Conservation (phyloP, 2,888 invertebrate species). For the Stenolophus ochropezus region DNA sequence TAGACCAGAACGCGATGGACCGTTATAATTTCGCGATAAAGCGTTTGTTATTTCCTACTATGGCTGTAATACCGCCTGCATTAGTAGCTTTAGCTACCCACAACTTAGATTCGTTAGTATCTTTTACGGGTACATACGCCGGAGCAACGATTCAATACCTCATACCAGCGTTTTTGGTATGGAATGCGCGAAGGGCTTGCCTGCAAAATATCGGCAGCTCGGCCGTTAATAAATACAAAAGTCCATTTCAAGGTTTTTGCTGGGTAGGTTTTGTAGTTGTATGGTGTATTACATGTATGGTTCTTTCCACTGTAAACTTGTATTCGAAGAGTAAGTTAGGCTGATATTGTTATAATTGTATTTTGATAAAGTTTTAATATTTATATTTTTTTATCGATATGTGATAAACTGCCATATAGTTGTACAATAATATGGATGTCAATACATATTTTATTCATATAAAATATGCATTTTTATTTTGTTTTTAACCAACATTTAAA, state of each 20-base stretch:
- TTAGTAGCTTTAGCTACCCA: slow-evolving; percentile 88
- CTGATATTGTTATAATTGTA: slow-evolving; percentile 48
- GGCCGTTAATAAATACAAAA: slow-evolving; percentile 83
- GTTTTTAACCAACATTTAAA: too few species aligned
- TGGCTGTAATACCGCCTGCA: slow-evolving; percentile 90
- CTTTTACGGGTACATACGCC: slow-evolving; percentile 95
- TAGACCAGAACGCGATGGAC: slow-evolving; percentile 78
- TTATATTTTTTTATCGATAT: slow-evolving; percentile 58
- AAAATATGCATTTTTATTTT: slow-evolving; percentile 28
- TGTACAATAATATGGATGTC: slow-evolving; percentile 68
- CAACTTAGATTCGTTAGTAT: slow-evolving; percentile 86
- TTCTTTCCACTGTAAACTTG: slow-evolving; percentile 90
- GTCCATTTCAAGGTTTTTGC: slow-evolving; percentile 85
- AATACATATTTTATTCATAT: slow-evolving; percentile 58
- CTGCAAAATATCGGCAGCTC: slow-evolving; percentile 80
- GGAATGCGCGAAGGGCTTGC: slow-evolving; percentile 83
- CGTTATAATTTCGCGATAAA: slow-evolving; percentile 79
- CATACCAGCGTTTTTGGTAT: slow-evolving; percentile 90
- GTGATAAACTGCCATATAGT: slow-evolving; percentile 59
- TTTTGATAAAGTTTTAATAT: slow-evolving; percentile 55
- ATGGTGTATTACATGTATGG: slow-evolving; percentile 90
- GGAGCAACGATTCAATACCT: slow-evolving; percentile 96
- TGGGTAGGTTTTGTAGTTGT: slow-evolving; percentile 89
- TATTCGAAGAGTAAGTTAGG: slow-evolving; percentile 49
- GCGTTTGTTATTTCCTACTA: slow-evolving; percentile 84